Evolutionary conservation across 1,140 invertebrate genomes (phyloP), one percentile per base, ranked within the genome.

Genomic region (Odontomachus brunneus): DNA sequence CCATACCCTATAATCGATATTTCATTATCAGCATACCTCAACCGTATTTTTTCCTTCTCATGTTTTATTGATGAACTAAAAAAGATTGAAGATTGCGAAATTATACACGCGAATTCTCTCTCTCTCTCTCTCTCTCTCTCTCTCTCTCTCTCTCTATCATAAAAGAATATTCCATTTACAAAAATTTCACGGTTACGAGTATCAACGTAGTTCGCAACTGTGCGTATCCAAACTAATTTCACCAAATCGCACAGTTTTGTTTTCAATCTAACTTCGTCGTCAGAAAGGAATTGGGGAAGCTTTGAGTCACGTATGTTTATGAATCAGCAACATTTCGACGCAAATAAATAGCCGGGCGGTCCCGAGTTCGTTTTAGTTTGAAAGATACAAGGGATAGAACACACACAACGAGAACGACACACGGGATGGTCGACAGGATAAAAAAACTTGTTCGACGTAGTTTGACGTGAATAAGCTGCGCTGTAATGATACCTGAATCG

Each of bases 401-500:
- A 66, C n/a, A 19, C 17, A 29, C 7, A 33, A n/a, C 26, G 26
- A 9, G n/a, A 44, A n/a, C 19, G 60, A 51, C 60, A 65, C 29
- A 44, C 38, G 9, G 48, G 48, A 76, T 76, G 15, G 74, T 66
- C 19, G 48, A 51, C 29, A 17, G 19, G 74, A 76, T 76, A 76
- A 76, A 76, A 44, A 76, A 76, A 76, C 74, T 76, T 76, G 26
- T 59, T 14, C 74, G 38, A 66, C 48, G 7, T 51, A 19, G 26
- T 76, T 53, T 53, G 74, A 66, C 74, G 12, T 53, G 74, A 66
- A 53, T 66, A 44, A 19, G 48, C 29, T 76, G 26, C 17, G 15
- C 62, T 24, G 59, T 76, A 65, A 76, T 65, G 60, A 65, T 76
- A 62, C 12, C 14, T 38, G 48, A 76, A 66, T 51, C 29, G 49